These are phyloP conservation scores for Xiphophorus hellerii DNA, from an alignment of 2,113 vertebrate species.

Conservation along the genomic window DNA sequence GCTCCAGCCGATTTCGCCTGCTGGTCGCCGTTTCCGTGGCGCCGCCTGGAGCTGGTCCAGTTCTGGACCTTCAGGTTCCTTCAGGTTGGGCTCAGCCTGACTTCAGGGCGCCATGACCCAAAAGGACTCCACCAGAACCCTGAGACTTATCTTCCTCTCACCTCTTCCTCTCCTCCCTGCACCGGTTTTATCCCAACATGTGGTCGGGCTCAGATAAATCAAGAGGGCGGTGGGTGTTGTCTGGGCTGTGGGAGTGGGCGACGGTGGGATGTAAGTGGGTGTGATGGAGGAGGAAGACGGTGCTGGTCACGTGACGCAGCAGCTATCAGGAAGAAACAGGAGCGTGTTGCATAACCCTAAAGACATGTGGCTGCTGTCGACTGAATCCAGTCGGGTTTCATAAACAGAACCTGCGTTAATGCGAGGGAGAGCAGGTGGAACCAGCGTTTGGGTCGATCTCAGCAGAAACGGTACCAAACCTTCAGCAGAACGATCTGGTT, in stretches of 20 bases:
- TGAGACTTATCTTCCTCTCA: background rate
- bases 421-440: no score
- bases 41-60: background rate
- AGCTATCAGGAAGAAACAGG: background rate
- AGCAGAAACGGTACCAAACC: no score
- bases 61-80: background rate
- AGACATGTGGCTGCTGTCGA: no score
- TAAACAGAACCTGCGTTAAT: no score
- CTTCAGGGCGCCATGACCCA: background rate
- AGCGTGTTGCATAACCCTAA: no score
- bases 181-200: background rate
- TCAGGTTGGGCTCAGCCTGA: constrained; percentile 58
- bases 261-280: background rate
- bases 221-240: constrained; percentile 1
- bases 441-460: no score
- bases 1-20: constrained; percentile 1
- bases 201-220: constrained; percentile 4
- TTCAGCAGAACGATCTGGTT: no score
- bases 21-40: background rate
- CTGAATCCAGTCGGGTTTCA: no score
- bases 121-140: background rate
- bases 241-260: background rate
- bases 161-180: background rate
- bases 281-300: background rate
- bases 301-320: background rate